phyloP scores from a whole-genome alignment of 2,797 vertebrate genomes.

The Acanthiza pusilla region DNA sequence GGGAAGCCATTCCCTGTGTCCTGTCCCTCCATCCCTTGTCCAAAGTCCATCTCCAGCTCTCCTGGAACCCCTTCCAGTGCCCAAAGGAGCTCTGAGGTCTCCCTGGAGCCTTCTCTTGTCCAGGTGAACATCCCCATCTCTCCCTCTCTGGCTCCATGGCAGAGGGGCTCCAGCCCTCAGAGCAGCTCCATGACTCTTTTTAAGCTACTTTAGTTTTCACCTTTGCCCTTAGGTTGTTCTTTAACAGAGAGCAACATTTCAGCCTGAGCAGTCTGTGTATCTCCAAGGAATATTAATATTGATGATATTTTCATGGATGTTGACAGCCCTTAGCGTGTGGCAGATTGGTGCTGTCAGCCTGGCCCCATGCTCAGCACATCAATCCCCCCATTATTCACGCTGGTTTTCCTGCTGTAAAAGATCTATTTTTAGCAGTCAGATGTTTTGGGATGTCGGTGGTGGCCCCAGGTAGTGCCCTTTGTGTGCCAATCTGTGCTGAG shows the following conservation, averaged over 20 bases:
- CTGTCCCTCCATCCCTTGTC: background rate
- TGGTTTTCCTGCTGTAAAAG: constrained; percentile 11
- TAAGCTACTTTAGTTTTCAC: background rate
- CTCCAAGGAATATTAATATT: background rate
- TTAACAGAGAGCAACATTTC: background rate
- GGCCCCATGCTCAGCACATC: constrained; percentile 37
- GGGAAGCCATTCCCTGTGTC: background rate
- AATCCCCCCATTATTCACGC: constrained; percentile 41
- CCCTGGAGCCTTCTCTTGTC: fast-evolving
- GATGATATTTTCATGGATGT: background rate
- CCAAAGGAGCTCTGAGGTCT: background rate
- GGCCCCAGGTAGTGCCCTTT: constrained; percentile 48
- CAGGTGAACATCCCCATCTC: background rate
- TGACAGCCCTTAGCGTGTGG: background rate
- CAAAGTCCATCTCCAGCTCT: background rate
- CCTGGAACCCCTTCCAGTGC: background rate
- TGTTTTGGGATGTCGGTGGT: constrained; percentile 7
- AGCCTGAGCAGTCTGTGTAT: background rate
- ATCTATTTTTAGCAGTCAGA: constrained; percentile 60
- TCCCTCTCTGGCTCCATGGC: background rate
- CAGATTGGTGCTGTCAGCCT: background rate
- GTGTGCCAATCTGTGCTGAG: background rate
- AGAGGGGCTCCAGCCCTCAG: background rate
- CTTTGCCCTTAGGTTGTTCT: background rate
- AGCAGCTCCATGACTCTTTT: background rate